Evolutionary conservation across 2,888 invertebrate genomes (phyloP), one percentile per base, ranked within the genome.

Genomic region (Blomia tropicalis): DNA sequence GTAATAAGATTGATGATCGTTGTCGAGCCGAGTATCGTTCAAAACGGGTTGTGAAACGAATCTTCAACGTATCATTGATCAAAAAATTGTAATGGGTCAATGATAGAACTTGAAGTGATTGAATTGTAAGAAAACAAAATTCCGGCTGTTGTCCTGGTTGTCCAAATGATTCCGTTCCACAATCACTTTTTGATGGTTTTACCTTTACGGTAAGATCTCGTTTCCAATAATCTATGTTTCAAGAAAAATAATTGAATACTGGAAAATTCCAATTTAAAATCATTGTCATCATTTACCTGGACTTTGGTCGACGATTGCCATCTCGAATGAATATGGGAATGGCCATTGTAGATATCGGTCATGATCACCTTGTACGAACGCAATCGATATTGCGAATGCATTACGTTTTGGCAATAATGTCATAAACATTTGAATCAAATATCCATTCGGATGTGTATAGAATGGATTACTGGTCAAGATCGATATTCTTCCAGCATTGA

Each of bases 381-480:
- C 64, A 19, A 61, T 29, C 31, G 64, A 64, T 22, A 64, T 56
- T 19, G 64, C 64, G 27, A 64, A 64, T n/a, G 64, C 64, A 1
- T 43, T 53, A 17, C 53, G 32, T 29, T 64, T 60, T 0, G 64
- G 64, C 27, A 64, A 36, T 4, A 64, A 19, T 36, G 64, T 64
- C 60, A 64, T 7, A 43, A 64, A 64, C 11, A 70, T 23, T 54
- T 66, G 64, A 63, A 70, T 65, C 14, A 67, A 64, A 59, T 70
- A 68, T 0, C 70, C 70, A 19, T 69, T 69, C 7, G 62, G 54
- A 19, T 66, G 64, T 5, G 69, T 69, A 58, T 69, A 70, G 58
- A 70, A 70, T 7, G 68, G 60, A 22, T 66, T 63, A 47, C 68
- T 68, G 31, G 67, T 59, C 41, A 68, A 43, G 22, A 64, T 60